phyloP scores from a whole-genome alignment of 2,797 vertebrate genomes.

The Pachyuromys duprasi region DNA sequence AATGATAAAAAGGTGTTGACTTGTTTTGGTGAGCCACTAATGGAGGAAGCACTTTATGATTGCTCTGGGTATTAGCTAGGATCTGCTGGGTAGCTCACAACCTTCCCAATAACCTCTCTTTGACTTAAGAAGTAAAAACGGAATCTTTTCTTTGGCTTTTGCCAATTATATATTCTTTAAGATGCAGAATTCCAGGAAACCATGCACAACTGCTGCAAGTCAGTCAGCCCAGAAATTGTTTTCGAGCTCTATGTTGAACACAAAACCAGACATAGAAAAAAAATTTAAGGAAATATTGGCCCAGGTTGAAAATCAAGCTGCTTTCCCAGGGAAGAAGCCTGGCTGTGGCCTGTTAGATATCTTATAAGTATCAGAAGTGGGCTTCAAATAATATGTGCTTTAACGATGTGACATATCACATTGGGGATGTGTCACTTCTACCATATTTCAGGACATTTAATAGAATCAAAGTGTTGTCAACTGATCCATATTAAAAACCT shows the following conservation, averaged over 20 bases:
- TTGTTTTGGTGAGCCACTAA: constrained; percentile 65
- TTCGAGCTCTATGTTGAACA: constrained; percentile 18
- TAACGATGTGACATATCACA: constrained; percentile 41
- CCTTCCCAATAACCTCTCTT: constrained; percentile 60
- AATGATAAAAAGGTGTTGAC: constrained; percentile 70
- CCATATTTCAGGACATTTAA: constrained; percentile 63
- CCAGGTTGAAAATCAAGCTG: constrained; percentile 41
- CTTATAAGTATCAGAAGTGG: constrained; percentile 25
- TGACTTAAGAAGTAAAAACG: constrained; percentile 18
- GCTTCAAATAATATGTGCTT: constrained; percentile 9
- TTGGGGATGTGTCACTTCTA: constrained; percentile 43
- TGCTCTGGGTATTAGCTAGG: constrained; percentile 69
- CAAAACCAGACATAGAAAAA: constrained; percentile 57
- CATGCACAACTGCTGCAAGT: not conserved
- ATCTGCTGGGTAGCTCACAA: constrained; percentile 61
- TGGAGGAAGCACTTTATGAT: constrained; percentile 62
- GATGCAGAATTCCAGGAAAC: constrained; percentile 54
- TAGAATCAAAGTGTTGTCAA: constrained; percentile 62
- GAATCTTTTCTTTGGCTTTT: constrained; percentile 49
- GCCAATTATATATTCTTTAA: constrained; percentile 59
- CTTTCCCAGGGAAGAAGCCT: constrained; percentile 48
- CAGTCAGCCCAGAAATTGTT: constrained; percentile 46
- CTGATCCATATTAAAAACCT: constrained; percentile 31
- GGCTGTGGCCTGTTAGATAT: constrained; percentile 24
- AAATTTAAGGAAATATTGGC: constrained; percentile 7